These are phyloP conservation scores for Sebastes paucispinis DNA, from an alignment of 2,797 vertebrate genomes.

Conservation along the genomic window DNA sequence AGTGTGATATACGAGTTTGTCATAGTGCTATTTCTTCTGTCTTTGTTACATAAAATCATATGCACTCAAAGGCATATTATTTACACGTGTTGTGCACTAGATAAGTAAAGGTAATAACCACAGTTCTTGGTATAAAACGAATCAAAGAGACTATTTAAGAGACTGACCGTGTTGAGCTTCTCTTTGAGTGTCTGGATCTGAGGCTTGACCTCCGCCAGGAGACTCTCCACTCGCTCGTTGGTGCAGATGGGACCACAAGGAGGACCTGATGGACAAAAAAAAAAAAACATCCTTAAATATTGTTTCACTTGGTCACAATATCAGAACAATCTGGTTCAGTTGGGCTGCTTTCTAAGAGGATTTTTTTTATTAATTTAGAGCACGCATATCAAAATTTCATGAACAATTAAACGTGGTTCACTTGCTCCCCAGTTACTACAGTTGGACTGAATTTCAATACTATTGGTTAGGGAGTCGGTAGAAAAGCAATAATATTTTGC, in stretches of 20 bases:
- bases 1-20: background rate
- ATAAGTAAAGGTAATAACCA: background rate
- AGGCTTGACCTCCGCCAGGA: conserved; percentile 85
- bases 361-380: background rate
- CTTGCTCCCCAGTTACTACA: background rate
- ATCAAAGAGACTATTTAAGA: background rate
- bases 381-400: background rate
- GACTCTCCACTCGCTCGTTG: conserved; percentile 86
- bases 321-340: background rate
- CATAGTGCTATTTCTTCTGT: background rate
- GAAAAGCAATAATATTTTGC: background rate
- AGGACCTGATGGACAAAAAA: conserved; percentile 77
- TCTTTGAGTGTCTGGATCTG: conserved; percentile 90
- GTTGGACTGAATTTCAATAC: background rate
- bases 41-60: background rate
- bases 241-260: conserved; percentile 88
- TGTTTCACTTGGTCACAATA: background rate
- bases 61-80: background rate
- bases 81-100: background rate
- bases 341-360: background rate
- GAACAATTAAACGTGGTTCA: background rate
- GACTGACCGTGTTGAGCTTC: conserved; percentile 85
- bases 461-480: no score
- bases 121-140: background rate
- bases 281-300: background rate